Conservation (phyloP, 2,888 invertebrate genomes). For the Trissolcus brochymenae region DNA sequence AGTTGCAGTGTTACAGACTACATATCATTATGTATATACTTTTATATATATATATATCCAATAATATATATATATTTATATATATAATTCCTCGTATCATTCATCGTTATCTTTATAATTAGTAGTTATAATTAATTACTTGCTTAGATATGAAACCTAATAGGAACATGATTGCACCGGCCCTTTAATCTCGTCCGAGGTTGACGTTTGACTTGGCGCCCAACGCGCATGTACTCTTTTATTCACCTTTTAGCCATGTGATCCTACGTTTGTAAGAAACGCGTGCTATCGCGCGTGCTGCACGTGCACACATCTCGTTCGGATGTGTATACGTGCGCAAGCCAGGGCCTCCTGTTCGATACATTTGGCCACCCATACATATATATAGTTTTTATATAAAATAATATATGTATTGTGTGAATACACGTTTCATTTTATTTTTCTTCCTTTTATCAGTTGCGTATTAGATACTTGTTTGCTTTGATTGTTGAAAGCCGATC, state of each 20-base stretch:
- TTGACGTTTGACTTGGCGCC: constrained; percentile 59
- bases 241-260: constrained; percentile 4
- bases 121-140: constrained; percentile 76
- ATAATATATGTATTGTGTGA: constrained; percentile 21
- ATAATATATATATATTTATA: constrained; percentile 59
- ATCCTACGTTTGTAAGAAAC: background rate
- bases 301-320: constrained; percentile 34
- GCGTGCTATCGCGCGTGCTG: constrained; percentile 25
- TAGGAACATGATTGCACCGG: constrained; percentile 77
- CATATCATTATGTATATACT: constrained; percentile 68
- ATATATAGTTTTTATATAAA: constrained; percentile 40
- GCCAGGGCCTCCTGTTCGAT: constrained; percentile 10
- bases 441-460: no score
- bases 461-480: no score
- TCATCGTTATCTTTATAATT: constrained; percentile 76
- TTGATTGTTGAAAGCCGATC: no score
- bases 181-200: constrained; percentile 68
- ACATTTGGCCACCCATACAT: constrained; percentile 29
- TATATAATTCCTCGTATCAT: constrained; percentile 74
- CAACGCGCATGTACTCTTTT: constrained; percentile 4
- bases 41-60: constrained; percentile 62
- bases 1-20: constrained; percentile 72
- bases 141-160: constrained; percentile 77
- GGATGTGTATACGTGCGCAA: constrained; percentile 27
- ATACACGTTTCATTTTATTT: no score